phyloP scores from a whole-genome alignment of 1,140 invertebrate species.

The Nautilus pompilius region DNA sequence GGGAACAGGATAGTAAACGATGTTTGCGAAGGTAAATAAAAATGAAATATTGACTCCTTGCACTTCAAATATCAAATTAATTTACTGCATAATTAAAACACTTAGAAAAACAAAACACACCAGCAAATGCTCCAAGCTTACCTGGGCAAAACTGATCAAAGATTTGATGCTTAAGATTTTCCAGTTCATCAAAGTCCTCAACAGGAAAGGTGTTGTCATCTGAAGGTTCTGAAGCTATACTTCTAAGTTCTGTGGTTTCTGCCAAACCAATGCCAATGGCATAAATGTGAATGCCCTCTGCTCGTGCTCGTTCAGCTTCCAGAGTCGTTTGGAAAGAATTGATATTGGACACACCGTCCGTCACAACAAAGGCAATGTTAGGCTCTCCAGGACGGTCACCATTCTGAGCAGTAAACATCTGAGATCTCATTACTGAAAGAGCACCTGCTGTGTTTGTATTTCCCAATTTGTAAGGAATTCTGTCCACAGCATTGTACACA shows the following conservation, averaged over 20 bases:
- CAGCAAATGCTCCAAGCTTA: too few species aligned
- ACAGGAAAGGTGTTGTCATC: slow-evolving; percentile 22
- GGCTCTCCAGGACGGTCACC: slow-evolving; percentile 22
- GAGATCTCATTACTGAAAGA: slow-evolving; percentile 14
- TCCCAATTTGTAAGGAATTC: slow-evolving; percentile 25
- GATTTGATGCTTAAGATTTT: slow-evolving; percentile 15
- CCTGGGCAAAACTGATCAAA: slow-evolving; percentile 17
- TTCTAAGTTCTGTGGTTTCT: slow-evolving; percentile 21
- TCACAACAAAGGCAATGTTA: slow-evolving; percentile 30
- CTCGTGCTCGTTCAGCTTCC: slow-evolving; percentile 20
- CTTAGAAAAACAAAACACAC: too few species aligned
- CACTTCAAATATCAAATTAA: too few species aligned
- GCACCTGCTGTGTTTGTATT: slow-evolving; percentile 31
- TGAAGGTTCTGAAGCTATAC: slow-evolving; percentile 20
- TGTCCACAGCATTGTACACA: slow-evolving; percentile 24
- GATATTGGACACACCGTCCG: slow-evolving; percentile 33
- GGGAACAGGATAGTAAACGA: too few species aligned
- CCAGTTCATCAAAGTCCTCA: slow-evolving; percentile 19
- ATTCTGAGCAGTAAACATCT: slow-evolving; percentile 12
- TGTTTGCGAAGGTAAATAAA: too few species aligned
- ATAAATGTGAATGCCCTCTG: slow-evolving; percentile 27
- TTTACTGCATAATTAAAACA: too few species aligned
- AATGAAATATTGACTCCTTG: too few species aligned
- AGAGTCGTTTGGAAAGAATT: slow-evolving; percentile 25
- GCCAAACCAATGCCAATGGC: slow-evolving; percentile 28